Evolutionary conservation across 2,888 invertebrate genomes (phyloP), one percentile per base, ranked within the genome.

Genomic region (Brachypalpus laphriformis): DNA sequence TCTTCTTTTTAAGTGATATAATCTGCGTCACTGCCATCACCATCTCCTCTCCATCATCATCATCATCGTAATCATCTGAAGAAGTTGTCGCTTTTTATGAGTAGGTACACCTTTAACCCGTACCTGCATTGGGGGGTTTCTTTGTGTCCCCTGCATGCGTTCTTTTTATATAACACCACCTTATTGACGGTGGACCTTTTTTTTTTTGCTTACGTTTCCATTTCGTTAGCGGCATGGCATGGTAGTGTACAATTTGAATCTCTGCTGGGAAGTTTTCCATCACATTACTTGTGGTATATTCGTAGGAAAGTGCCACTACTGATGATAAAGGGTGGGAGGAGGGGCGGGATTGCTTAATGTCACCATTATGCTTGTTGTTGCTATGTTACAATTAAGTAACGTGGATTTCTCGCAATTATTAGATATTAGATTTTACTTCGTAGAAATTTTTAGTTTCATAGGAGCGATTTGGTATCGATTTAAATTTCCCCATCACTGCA

Each of bases 91-190:
- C 57, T 68, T 18, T n/a, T 54, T 25, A 45, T 47, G 56, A 51
- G 9, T 49, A 11, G 18, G 0, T 20, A 37, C n/a, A 14, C 34
- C 34, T 47, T 70, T 68, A 14, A 18, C 45, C 9, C 34, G 14
- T 47, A 47, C 66, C 54, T 42, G 54, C 18, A 42, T 3, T 20
- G 11, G 25, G 40, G 51, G 28, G 25, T 42, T 54, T 42, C 42
- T 68, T 42, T 68, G 28, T 56, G 18, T 18, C 42, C 28, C 8
- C 14, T 68, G 47, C 20, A 56, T 56, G 47, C 68, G 45, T 70
- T n/a, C n/a, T n/a, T n/a, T 57, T 70, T 70, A 47, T 70, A 57
- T 70, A 70, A 70, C 45, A 22, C 20, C 68, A 68, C 68, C 68
- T 54, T 65, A 14, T n/a, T 42, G 42, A 16, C 31, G 28, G 22